Conservation (phyloP, 2,797 vertebrate species). For the Xerus rutilus region DNA sequence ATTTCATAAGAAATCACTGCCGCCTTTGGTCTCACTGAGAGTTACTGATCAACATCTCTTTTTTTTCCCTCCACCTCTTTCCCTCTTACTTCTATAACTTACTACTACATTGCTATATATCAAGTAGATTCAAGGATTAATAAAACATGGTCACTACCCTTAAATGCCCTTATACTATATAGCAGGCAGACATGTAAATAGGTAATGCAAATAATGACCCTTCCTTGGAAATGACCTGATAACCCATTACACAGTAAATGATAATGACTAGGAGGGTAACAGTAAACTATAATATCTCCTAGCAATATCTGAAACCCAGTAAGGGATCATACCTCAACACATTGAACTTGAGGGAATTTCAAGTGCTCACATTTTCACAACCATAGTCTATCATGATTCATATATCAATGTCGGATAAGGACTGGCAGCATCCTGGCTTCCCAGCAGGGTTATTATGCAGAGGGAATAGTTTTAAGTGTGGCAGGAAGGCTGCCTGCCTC, state of each 20-base stretch:
- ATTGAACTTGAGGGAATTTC: background rate
- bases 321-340: background rate
- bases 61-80: background rate
- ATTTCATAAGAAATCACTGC: conserved; percentile 35
- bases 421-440: background rate
- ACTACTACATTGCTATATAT: conserved; percentile 24
- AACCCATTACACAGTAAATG: background rate
- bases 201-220: background rate
- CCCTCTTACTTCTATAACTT: conserved; percentile 37
- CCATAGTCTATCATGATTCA: background rate
- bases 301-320: background rate
- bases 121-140: background rate
- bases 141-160: background rate
- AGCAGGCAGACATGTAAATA: background rate
- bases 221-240: conserved; percentile 20
- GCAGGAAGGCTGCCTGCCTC: background rate
- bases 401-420: background rate
- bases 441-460: background rate
- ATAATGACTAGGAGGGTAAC: background rate
- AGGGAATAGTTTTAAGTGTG: background rate
- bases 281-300: background rate
- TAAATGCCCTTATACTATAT: background rate
- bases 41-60: background rate
- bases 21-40: background rate
- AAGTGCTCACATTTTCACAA: conserved; percentile 29